Evolutionary conservation across 2,113 vertebrate species (phyloP).

Genomic region (Aramus guarauna): DNA sequence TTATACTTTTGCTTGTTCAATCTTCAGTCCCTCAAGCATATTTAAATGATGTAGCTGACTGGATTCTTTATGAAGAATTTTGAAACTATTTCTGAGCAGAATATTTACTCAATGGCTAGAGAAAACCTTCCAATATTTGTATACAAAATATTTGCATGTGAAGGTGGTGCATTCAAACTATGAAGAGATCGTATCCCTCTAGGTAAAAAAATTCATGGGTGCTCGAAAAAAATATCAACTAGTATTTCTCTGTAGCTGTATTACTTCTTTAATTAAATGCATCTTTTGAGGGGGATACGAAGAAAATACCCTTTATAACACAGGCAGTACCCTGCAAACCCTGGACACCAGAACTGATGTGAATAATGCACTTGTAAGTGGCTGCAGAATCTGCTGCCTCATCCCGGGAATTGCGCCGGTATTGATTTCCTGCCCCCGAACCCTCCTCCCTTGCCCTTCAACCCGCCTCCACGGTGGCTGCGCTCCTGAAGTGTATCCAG

Average conservation of each 20-base stretch:
- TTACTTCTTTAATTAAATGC: neutral
- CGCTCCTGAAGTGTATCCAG: neutral
- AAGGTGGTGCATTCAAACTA: neutral
- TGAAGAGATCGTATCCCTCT: neutral
- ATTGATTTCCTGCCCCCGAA: slow-evolving; percentile 45
- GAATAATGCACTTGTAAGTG: neutral
- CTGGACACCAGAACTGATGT: neutral
- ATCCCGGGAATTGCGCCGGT: neutral
- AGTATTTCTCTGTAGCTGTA: neutral
- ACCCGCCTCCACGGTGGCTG: neutral
- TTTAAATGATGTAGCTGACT: neutral
- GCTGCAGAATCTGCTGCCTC: slow-evolving; percentile 29
- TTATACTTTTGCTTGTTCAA: neutral
- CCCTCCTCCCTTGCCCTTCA: slow-evolving; percentile 2
- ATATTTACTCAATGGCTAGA: neutral
- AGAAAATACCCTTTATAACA: neutral
- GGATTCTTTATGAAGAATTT: neutral
- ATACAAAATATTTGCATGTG: neutral
- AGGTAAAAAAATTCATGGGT: neutral
- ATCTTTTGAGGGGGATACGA: neutral
- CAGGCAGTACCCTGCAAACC: neutral
- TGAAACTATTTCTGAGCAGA: neutral
- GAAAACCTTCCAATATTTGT: neutral
- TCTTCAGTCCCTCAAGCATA: neutral
- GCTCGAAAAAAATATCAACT: neutral